Evolutionary conservation across 64 coral and sea anemone species (phyloP), one percentile per base, ranked within the genome.

Genomic region (Pocillopora verrucosa): DNA sequence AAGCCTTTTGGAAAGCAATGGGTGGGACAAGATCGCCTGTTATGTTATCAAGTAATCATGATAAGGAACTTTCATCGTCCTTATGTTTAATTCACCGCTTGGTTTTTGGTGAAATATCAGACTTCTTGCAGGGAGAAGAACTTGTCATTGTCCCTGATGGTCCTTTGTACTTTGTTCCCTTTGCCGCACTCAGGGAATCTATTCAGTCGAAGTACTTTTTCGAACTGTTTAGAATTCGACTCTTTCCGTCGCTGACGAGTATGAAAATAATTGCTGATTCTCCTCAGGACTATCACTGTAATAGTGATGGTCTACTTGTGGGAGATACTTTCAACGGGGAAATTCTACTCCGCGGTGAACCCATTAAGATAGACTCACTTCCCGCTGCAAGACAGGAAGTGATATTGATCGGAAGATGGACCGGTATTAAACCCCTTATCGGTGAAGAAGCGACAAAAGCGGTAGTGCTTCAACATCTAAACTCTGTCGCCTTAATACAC

Each of bases 241-340:
- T 90, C 12, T 38, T 59, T 81, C 88, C 88, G 0, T 89, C 88
- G 1, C 10, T 88, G 25, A 88, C 87, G 19, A 78, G 58, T 36
- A 45, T 78, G 36, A 77, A 88, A 36, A 19, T 78, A 12, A 65
- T 88, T 15, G 35, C 74, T 65, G 75, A 88, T 64, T 65, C 58
- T 11, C 76, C 87, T 20, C 34, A 7, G 19, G 74, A 76, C 16
- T 64, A 76, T 36, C 87, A 80, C 77, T 17, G 36, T 22, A 78
- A 56, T 16, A 16, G 16, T 68, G 76, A 76, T 16, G 63, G 76
- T 7, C 59, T 89, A 16, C 36, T 89, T 12, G 76, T 89, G 25
- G 88, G 88, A 10, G 61, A 69, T 61, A 76, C 88, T 10, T 58
- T 34, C 62, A 11, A 22, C 3, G 36, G 51, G 20, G 14, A 30